Evolutionary conservation across 2,888 invertebrate species (phyloP).

Genomic region (Melanargia galathea): DNA sequence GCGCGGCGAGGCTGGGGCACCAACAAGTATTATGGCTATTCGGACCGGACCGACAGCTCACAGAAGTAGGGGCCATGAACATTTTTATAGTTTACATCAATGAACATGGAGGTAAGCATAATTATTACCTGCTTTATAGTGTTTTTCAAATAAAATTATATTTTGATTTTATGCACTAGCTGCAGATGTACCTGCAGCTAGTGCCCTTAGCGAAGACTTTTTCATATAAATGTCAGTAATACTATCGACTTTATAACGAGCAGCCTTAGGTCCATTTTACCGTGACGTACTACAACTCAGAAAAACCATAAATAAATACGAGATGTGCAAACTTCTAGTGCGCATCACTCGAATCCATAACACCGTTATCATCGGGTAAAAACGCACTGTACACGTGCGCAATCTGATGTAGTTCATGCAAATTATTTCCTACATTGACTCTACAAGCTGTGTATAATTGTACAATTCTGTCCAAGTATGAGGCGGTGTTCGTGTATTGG

Average conservation of each 20-base stretch:
- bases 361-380: background rate
- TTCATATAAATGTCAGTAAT: background rate
- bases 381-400: background rate
- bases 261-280: background rate
- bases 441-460: constrained; percentile 47
- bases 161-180: background rate
- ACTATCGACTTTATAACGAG: too few relatives aligned
- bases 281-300: background rate
- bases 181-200: too few relatives aligned
- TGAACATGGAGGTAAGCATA: constrained; percentile 90
- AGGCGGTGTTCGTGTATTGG: constrained; percentile 51
- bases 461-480: constrained; percentile 54
- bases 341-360: background rate
- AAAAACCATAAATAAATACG: background rate
- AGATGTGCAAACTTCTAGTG: background rate
- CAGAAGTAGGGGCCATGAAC: constrained; percentile 99
- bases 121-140: too few relatives aligned
- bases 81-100: constrained; percentile 94
- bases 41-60: constrained; percentile 95
- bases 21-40: constrained; percentile 99
- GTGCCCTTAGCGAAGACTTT: background rate
- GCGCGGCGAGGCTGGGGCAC: constrained; percentile 88
- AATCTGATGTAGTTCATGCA: constrained; percentile 26
- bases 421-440: constrained; percentile 21
- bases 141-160: background rate